Evolutionary conservation across 1,140 invertebrate genomes (phyloP).

Genomic region (Drosophila murphyi): DNA sequence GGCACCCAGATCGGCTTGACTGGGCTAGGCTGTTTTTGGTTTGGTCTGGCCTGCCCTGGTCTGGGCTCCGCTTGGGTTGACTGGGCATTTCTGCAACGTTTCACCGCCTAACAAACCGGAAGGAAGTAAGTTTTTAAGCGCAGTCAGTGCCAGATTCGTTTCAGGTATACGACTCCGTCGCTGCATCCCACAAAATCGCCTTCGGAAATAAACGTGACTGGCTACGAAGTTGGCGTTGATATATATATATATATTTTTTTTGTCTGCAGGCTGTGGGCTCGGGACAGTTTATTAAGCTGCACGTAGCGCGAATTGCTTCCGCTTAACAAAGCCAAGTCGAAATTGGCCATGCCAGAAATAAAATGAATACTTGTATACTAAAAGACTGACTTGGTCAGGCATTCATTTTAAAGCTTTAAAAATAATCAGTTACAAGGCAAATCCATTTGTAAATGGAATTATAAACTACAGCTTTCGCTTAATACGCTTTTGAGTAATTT

Average conservation of each 20-base stretch:
- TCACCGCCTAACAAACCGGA: constrained; percentile 77
- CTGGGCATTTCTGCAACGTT: constrained; percentile 55
- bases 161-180: constrained; percentile 16
- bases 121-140: constrained; percentile 81
- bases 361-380: neutral
- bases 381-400: neutral
- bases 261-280: neutral
- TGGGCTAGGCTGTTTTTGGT: neutral
- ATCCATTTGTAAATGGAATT: neutral
- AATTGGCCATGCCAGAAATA: constrained; percentile 46
- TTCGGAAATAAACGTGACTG: constrained; percentile 55
- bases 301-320: constrained; percentile 69
- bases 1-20: constrained; percentile 4
- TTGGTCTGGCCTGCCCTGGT: neutral
- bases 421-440: neutral
- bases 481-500: neutral
- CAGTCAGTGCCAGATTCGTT: constrained; percentile 42
- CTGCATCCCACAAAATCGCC: constrained; percentile 43
- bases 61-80: constrained; percentile 1
- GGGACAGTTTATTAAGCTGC: constrained; percentile 73
- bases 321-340: constrained; percentile 66
- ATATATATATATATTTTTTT: neutral
- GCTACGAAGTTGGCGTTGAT: constrained; percentile 2
- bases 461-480: too few relatives aligned
- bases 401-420: neutral